phyloP scores from a whole-genome alignment of 2,113 vertebrate genomes.

The Passer domesticus region DNA sequence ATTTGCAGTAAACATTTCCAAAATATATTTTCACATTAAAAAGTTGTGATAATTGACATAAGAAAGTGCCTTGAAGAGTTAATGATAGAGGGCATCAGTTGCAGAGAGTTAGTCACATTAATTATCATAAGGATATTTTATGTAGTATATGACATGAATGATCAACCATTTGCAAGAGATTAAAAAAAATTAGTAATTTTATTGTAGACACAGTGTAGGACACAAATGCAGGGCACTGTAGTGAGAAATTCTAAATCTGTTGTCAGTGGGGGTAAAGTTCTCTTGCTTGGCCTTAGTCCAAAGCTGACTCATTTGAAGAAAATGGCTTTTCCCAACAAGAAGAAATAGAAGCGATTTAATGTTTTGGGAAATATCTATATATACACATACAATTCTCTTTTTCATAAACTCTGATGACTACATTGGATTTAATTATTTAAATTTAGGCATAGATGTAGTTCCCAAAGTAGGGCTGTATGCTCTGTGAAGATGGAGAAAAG shows the following conservation, averaged over 20 bases:
- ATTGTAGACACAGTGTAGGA: neutral
- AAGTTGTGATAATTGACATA: fast-evolving
- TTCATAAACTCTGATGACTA: neutral
- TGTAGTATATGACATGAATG: neutral
- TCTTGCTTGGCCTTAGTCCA: neutral
- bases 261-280: neutral
- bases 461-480: neutral
- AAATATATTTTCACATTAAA: neutral
- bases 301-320: neutral
- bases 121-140: neutral
- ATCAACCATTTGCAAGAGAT: neutral
- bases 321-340: neutral
- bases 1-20: neutral
- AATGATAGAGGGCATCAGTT: neutral
- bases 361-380: neutral
- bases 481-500: neutral
- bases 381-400: neutral
- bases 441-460: neutral
- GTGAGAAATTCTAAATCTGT: neutral
- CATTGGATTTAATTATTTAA: neutral
- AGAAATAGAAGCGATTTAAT: neutral
- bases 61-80: neutral
- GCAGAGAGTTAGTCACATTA: neutral
- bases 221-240: neutral
- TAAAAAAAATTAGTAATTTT: neutral